phyloP scores from a whole-genome alignment of 1,140 invertebrate species.

The Anthonomus grandis region DNA sequence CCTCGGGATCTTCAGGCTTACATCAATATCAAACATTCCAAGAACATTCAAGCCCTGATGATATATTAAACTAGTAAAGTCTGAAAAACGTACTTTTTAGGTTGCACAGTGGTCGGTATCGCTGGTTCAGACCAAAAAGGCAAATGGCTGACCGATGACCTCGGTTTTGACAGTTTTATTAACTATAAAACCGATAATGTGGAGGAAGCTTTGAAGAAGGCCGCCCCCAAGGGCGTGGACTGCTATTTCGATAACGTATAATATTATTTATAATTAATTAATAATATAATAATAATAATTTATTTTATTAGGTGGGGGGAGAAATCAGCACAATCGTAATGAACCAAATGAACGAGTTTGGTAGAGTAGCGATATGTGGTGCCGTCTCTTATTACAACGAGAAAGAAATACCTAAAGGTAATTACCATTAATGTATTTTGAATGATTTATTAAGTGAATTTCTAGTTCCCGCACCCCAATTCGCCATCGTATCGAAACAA shows the following conservation, averaged over 20 bases:
- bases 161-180: conserved; percentile 64
- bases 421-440: no score
- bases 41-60: no score
- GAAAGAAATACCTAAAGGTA: conserved; percentile 43
- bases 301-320: conserved; percentile 57
- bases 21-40: no score
- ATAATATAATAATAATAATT: no score
- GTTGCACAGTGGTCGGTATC: conserved; percentile 66
- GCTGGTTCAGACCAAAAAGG: conserved; percentile 69
- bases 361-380: conserved; percentile 51
- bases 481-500: conserved; percentile 46
- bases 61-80: no score
- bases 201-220: conserved; percentile 53
- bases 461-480: conserved; percentile 44
- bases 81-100: conserved; percentile 1
- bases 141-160: conserved; percentile 58
- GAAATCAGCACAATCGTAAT: conserved; percentile 60
- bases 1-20: no score
- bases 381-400: conserved; percentile 54
- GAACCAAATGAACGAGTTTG: conserved; percentile 63
- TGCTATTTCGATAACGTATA: conserved; percentile 72
- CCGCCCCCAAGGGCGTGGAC: conserved; percentile 64
- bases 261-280: not conserved
- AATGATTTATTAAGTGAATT: no score
- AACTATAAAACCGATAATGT: conserved; percentile 68